Evolutionary conservation across 1,140 invertebrate species (phyloP), one percentile per base, ranked within the genome.

Genomic region (Elysia chlorotica): DNA sequence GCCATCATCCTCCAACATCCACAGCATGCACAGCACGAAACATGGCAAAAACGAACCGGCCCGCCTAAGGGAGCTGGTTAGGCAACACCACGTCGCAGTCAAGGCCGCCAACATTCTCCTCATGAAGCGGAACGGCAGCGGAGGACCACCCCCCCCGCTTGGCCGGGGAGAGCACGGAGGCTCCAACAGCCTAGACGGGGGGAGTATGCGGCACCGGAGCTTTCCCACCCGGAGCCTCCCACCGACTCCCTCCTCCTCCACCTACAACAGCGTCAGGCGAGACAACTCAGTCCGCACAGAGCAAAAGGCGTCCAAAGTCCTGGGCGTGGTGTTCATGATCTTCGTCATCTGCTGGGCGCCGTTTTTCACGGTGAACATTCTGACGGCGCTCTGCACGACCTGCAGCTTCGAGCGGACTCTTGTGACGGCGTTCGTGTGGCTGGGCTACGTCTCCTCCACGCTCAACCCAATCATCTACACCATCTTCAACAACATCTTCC

Each of bases 241-340:
- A n/a, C n/a, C n/a, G n/a, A 28, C 61, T 19, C 30, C 66, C 28
- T 38, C 68, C 38, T 71, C 69, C 2, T 37, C 31, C 2, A 71
- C 28, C 2, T 61, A 67, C 23, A 70, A 71, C 35, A 70, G 41
- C 33, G 61, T 75, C 28, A 36, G 59, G 56, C 74, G 62, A 35
- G 77, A 74, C 54, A 81, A 63, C 74, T 74, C 81, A 62, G 85
- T 86, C 21, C 76, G 81, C 54, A 96, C 95, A 79, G 96, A 98
- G 87, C 95, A 97, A 87, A 97, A 97, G 88, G 96, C 96, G 59
- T 95, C 96, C 2, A 93, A 87, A 80, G 87, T 88, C 23, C 81
- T 88, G 21, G 85, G 85, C 5, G 82, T 88, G 6, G 85, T 88
- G 21, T 87, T 88, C 75, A 79, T 77, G 17, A 82, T 87, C 33